Base-by-base conservation (phyloP, 2,113 vertebrate genomes). In the Suricata suricatta region DNA sequence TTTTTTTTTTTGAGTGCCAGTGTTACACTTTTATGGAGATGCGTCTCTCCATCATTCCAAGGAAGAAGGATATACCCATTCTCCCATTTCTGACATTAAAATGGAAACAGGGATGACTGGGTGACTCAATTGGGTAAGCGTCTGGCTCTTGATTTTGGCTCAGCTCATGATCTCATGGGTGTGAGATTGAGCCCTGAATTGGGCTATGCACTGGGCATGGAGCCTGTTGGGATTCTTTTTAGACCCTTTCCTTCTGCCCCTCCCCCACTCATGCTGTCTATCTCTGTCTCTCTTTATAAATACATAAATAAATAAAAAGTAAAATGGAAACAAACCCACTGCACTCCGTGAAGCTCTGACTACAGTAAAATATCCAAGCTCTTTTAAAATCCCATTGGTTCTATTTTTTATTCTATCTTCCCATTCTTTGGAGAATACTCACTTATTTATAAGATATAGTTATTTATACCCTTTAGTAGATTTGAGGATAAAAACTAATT, bases 401-500 rank as follows among this genome's bases (percentile, higher is more conserved):
- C n/a, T 69, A 69, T 60, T 77, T 77, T 41, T 77, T 44, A 44
- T 76, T 47, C 41, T 27, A 47, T 31, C 44, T 14, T 27, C 41
- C 27, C 8, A 29, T 80, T 50, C 50, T 71, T 87, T 76, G 44
- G 41, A 83, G 27, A 86, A 76, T 16, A 7, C 25, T 85, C 16
- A 13, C 27, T 92, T 89, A 35, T 27, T 93, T 90, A 50, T 83
- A 97, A 89, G 35, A 35, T 31, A 50, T 41, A 31, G 1, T 81
- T 79, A 8, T 33, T 79, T 95, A 27, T 66, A 82, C 23, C 1
- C 31, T 7, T 64, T 87, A 82, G 38, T 68, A 50, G 63, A 92
- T 92, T n/a, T 84, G 47, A 76, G 85, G 95, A 60, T 96, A 54
- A 57, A 96, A 93, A 80, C 1, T n/a, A 95, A 11, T 79, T 88